Evolutionary conservation across 1,140 invertebrate species (phyloP).

Genomic region (Solenopsis fugax): DNA sequence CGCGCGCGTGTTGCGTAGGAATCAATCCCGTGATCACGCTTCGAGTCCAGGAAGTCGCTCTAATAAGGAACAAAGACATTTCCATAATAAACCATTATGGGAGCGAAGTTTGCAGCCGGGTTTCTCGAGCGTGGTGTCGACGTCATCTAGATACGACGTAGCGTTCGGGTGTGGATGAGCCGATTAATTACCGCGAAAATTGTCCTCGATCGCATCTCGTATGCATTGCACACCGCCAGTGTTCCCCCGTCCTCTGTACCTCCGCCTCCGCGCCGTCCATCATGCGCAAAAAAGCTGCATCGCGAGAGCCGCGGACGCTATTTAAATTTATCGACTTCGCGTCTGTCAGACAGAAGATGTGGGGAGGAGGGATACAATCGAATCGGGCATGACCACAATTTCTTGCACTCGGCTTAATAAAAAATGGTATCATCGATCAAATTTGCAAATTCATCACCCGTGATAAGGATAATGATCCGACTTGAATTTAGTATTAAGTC

Average conservation of each 20-base stretch:
- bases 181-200: conserved; percentile 72
- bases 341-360: background rate
- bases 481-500: conserved; percentile 21
- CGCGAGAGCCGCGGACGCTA: background rate
- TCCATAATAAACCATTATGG: conserved; percentile 74
- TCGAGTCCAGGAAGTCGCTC: conserved; percentile 67
- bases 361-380: background rate
- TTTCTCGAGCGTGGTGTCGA: conserved; percentile 54
- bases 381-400: background rate
- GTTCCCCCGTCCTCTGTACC: background rate
- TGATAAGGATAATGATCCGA: conserved; percentile 40
- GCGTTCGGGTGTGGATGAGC: conserved; percentile 44
- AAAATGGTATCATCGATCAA: conserved; percentile 37
- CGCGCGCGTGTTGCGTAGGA: conserved; percentile 35
- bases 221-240: background rate
- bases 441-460: conserved; percentile 13
- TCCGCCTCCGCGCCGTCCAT: conserved; percentile 10
- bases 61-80: conserved; percentile 77
- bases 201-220: conserved; percentile 35
- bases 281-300: conserved; percentile 34
- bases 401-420: background rate
- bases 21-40: conserved; percentile 39
- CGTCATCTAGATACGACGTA: background rate
- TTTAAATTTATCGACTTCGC: conserved; percentile 28
- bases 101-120: background rate